Evolutionary conservation across 2,888 invertebrate genomes (phyloP), one percentile per base, ranked within the genome.

Genomic region (Drosophila anomalata): DNA sequence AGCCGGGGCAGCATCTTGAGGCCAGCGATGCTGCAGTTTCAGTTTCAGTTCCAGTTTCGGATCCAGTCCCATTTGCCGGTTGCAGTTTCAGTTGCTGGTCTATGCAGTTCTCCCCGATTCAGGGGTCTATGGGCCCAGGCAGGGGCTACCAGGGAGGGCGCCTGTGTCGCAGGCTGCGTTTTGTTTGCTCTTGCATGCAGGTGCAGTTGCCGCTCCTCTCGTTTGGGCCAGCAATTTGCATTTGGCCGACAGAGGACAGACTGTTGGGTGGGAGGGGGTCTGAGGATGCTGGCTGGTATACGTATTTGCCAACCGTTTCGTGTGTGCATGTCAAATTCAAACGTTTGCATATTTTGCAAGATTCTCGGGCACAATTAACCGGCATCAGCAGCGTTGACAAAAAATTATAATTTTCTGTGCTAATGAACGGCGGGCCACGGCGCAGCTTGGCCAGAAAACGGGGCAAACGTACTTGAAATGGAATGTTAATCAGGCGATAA

Each of bases 291-390:
- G 66, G 63, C 63, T 55, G 55, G 29, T 29, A 41, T 46, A 53
- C 83, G 77, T 87, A 85, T 83, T 83, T 83, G 75, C 86, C 75
- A 77, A 87, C 77, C 77, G 85, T 87, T 85, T 83, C 83, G 86
- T 83, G 82, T 83, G 87, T 83, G 87, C 87, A 78, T 87, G 82
- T 84, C 82, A 83, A 87, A 83, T 83, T 83, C 82, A 83, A 83
- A 81, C 82, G 81, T 81, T 83, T 83, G 82, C 82, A 83, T 83
- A 83, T 87, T 87, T 83, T 78, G 82, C 85, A 83, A 83, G 82
- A 83, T 77, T 87, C 81, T 72, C 85, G 84, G 87, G 82, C 87
- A 77, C 82, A 82, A 82, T 82, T 82, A 82, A 82, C 82, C 82
- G 81, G 84, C 84, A 82, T 81, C 86, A 82, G 77, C 86, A 50